Conservation (phyloP, 2,797 vertebrate genomes). For the Anas acuta region DNA sequence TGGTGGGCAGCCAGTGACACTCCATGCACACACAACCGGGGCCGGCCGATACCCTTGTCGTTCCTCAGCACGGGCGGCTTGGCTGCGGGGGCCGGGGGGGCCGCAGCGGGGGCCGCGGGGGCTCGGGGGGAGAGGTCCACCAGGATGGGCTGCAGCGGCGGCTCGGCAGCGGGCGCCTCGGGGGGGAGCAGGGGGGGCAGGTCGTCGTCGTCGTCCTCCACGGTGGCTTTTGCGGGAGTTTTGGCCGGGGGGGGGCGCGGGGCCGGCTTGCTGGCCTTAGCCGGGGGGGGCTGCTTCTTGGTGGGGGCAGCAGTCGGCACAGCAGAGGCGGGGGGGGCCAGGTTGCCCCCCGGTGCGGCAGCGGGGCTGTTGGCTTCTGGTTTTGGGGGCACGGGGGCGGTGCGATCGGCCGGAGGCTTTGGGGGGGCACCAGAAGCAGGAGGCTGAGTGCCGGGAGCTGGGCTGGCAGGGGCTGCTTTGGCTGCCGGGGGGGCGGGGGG, state of each 20-base stretch:
- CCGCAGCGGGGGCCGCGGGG: slow-evolving; percentile 40
- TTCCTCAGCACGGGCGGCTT: slow-evolving; percentile 91
- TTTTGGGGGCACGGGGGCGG: background rate
- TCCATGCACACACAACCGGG: slow-evolving; percentile 83
- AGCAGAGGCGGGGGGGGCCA: background rate
- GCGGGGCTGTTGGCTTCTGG: background rate
- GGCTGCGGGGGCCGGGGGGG: slow-evolving; percentile 71
- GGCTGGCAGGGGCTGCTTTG: background rate
- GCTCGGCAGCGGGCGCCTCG: slow-evolving; percentile 77
- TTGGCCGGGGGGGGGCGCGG: slow-evolving; percentile 41
- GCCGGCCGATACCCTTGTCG: slow-evolving; percentile 90
- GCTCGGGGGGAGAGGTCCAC: slow-evolving; percentile 76
- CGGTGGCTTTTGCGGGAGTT: slow-evolving; percentile 39
- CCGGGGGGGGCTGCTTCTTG: slow-evolving; percentile 53
- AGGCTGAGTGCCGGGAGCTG: accelerated
- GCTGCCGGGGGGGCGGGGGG: background rate
- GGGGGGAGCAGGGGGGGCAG: slow-evolving; percentile 94
- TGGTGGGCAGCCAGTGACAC: slow-evolving; percentile 74
- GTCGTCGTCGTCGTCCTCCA: slow-evolving; percentile 87
- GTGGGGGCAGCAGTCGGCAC: background rate
- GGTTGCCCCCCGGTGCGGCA: background rate
- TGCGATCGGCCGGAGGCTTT: background rate
- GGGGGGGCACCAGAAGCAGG: background rate
- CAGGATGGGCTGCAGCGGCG: slow-evolving; percentile 73
- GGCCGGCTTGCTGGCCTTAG: slow-evolving; percentile 56